A percentile compares a stretch with the other conserved stretches of the same genome.
Evolutionary conservation across 2,888 invertebrate genomes (phyloP).

Genomic region (Chrysodeixis includens): DNA sequence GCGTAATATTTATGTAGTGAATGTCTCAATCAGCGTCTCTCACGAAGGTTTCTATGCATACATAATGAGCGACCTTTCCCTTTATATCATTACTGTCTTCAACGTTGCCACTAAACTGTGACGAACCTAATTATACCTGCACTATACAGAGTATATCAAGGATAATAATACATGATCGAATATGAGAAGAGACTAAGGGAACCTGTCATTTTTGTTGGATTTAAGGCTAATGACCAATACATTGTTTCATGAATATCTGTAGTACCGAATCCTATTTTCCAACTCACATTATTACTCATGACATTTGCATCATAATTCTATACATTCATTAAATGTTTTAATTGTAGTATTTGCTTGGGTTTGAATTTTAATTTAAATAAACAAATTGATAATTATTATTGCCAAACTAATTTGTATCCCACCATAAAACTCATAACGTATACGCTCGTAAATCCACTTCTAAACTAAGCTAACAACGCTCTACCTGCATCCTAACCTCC

Average conservation of each 20-base stretch:
- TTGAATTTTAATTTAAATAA: too few relatives aligned
- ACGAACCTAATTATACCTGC: conserved; percentile 16
- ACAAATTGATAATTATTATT: too few relatives aligned
- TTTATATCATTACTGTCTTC: conserved; percentile 19
- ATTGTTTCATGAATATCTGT: too few relatives aligned
- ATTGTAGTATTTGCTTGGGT: too few relatives aligned
- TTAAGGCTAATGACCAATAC: too few relatives aligned
- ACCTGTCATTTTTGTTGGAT: too few relatives aligned
- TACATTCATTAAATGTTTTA: too few relatives aligned
- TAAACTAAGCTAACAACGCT: background rate
- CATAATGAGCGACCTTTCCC: conserved; percentile 21
- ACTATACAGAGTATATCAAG: background rate
- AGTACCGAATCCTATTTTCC: too few relatives aligned
- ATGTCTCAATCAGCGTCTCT: conserved; percentile 15
- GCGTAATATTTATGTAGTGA: background rate
- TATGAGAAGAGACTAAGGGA: too few relatives aligned
- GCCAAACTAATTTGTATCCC: background rate
- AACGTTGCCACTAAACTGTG: conserved; percentile 29
- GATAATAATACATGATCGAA: background rate
- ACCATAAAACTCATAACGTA: too few relatives aligned
- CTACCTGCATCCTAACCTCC: conserved; percentile 18
- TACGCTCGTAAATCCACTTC: background rate
- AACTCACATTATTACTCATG: too few relatives aligned
- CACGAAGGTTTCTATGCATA: conserved; percentile 22
- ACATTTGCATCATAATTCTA: too few relatives aligned